Conservation (phyloP, 35 echinoderm and acorn worm genomes). For the Anneissia japonica region DNA sequence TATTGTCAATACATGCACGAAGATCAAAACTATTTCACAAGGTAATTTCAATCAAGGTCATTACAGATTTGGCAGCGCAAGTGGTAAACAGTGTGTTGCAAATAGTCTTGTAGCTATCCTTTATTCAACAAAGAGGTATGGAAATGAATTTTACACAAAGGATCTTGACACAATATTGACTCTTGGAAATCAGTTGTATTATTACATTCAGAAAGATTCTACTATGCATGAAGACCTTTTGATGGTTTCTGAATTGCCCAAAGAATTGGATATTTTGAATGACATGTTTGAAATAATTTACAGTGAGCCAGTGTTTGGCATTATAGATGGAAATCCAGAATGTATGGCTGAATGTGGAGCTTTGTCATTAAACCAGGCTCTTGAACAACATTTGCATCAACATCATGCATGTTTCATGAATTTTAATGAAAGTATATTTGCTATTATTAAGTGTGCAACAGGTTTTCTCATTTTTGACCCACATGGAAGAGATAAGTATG, state of each 20-base stretch:
- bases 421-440: constrained; percentile 18
- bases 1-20: not conserved
- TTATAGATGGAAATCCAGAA: constrained; percentile 16
- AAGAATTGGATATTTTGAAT: constrained; percentile 27
- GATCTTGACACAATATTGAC: constrained; percentile 35
- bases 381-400: constrained; percentile 11
- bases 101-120: constrained; percentile 31
- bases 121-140: constrained; percentile 18
- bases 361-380: constrained; percentile 17
- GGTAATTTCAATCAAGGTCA: constrained; percentile 34
- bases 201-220: constrained; percentile 27
- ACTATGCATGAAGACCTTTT: constrained; percentile 29
- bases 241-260: constrained; percentile 22
- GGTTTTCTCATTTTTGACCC: not conserved
- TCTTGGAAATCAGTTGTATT: constrained; percentile 27
- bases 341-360: constrained; percentile 4
- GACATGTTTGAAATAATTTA: not conserved
- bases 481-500: not conserved
- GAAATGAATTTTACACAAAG: not conserved
- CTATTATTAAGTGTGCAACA: constrained; percentile 2
- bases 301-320: constrained; percentile 12
- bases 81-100: constrained; percentile 29
- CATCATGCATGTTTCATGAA: constrained; percentile 28
- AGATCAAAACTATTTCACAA: constrained; percentile 3
- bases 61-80: constrained; percentile 4